Evolutionary conservation across 2,888 invertebrate genomes (phyloP).

Genomic region (Hirtodrosophila trivittata): DNA sequence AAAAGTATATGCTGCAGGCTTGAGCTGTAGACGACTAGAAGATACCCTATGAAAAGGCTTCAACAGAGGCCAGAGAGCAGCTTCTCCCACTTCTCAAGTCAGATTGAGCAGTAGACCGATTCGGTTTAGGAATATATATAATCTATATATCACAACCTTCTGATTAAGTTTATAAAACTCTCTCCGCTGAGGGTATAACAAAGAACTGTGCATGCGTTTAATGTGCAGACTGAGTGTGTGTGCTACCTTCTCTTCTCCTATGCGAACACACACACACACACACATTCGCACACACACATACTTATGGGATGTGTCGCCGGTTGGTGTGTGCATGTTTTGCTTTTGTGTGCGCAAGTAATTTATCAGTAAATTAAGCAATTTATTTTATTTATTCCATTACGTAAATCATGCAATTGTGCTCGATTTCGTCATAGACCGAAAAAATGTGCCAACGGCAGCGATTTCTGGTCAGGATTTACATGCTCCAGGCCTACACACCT

Average conservation of each 20-base stretch:
- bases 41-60: too few relatives aligned
- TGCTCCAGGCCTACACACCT: slow-evolving; percentile 21
- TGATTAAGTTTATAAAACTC: too few relatives aligned
- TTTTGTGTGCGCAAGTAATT: slow-evolving; percentile 68
- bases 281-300: not conserved
- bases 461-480: slow-evolving; percentile 76
- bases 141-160: too few relatives aligned
- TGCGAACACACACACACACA: not conserved
- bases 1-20: too few relatives aligned
- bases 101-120: too few relatives aligned
- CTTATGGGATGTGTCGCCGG: slow-evolving; percentile 16
- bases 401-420: slow-evolving; percentile 80
- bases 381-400: slow-evolving; percentile 83
- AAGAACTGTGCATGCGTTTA: slow-evolving; percentile 31
- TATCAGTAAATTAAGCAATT: slow-evolving; percentile 83
- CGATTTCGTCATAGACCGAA: slow-evolving; percentile 71
- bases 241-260: not conserved
- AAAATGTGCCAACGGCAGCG: slow-evolving; percentile 69
- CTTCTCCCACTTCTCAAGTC: too few relatives aligned
- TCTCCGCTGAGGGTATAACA: too few relatives aligned
- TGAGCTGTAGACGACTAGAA: too few relatives aligned
- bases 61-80: too few relatives aligned
- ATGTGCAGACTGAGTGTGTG: slow-evolving; percentile 43
- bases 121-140: too few relatives aligned
- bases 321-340: slow-evolving; percentile 26